Conservation (phyloP, 2,797 vertebrate genomes). For the Malurus splendens region DNA sequence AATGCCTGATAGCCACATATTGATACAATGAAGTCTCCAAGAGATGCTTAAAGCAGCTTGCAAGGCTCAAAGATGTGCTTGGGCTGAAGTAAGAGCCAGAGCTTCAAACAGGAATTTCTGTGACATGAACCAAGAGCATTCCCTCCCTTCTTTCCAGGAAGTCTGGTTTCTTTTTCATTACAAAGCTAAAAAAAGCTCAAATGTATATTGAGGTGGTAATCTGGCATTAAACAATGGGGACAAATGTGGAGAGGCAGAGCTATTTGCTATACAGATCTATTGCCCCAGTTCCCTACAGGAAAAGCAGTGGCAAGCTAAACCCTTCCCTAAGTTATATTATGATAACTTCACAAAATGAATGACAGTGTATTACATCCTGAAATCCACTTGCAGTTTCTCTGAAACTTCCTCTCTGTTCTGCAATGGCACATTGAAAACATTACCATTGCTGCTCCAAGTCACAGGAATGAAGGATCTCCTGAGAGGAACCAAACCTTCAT, state of each 20-base stretch:
- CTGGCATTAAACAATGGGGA: not conserved
- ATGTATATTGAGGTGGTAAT: not conserved
- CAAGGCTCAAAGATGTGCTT: not conserved
- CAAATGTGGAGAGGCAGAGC: not conserved
- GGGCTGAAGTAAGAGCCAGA: not conserved
- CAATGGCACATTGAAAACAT: not conserved
- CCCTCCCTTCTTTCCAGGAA: not conserved
- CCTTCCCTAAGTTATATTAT: not conserved
- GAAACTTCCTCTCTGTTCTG: not conserved
- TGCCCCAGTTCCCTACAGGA: not conserved
- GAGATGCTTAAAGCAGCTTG: not conserved
- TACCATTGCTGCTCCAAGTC: not conserved
- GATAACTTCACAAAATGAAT: not conserved
- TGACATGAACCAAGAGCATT: not conserved
- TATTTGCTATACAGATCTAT: not conserved
- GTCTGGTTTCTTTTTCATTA: not conserved
- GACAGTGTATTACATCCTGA: not conserved
- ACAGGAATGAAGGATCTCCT: not conserved
- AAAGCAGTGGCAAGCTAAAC: not conserved
- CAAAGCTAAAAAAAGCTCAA: not conserved
- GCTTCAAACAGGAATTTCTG: not conserved
- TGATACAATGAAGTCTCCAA: not conserved
- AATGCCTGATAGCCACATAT: not conserved
- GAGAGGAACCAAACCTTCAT: accelerated
- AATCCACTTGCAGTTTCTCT: not conserved